A percentile compares a stretch with the other conserved stretches of the same genome.
phyloP scores from a whole-genome alignment of 2,888 invertebrate species.

The Spatulosminthurus flaviceps region DNA sequence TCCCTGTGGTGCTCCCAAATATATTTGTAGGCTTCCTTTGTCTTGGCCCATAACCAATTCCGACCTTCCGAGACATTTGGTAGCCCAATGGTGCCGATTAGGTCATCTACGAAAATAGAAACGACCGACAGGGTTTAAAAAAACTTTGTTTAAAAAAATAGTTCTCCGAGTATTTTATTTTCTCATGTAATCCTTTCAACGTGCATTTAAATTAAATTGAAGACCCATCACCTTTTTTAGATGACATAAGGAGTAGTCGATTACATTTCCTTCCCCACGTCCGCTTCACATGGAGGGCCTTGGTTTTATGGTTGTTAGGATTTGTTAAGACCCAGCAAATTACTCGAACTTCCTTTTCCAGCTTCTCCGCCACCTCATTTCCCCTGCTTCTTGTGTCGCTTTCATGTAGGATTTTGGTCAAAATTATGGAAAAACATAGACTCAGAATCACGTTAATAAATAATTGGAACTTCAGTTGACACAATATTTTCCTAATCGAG shows the following conservation, averaged over 20 bases:
- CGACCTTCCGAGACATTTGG: slow-evolving; percentile 84
- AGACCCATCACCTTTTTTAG: slow-evolving; percentile 78
- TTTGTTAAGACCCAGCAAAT: slow-evolving; percentile 98
- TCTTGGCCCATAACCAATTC: slow-evolving; percentile 96
- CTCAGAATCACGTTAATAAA: too few relatives aligned
- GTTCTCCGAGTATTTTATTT: too few relatives aligned
- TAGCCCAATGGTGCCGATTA: slow-evolving; percentile 81
- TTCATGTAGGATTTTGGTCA: too few relatives aligned
- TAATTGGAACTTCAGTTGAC: too few relatives aligned
- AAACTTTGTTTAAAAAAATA: too few relatives aligned
- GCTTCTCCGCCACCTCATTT: slow-evolving; percentile 72
- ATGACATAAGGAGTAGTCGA: slow-evolving; percentile 86
- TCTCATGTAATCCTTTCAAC: too few relatives aligned
- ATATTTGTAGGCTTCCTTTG: slow-evolving; percentile 91
- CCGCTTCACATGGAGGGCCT: slow-evolving; percentile 91
- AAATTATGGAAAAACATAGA: too few relatives aligned
- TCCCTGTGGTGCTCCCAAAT: slow-evolving; percentile 84
- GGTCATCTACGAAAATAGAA: slow-evolving; percentile 72
- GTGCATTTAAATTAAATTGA: too few relatives aligned
- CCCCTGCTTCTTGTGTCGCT: too few relatives aligned
- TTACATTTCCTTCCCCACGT: slow-evolving; percentile 97
- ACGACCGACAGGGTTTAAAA: too few relatives aligned
- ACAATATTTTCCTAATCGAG: too few relatives aligned
- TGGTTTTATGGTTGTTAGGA: slow-evolving; percentile 86
- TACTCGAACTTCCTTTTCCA: slow-evolving; percentile 81